A percentile compares a stretch with the other conserved stretches of the same genome.
These are phyloP conservation scores for Scopus umbretta DNA, from an alignment of 2,113 vertebrate genomes.

Conservation along the genomic window DNA sequence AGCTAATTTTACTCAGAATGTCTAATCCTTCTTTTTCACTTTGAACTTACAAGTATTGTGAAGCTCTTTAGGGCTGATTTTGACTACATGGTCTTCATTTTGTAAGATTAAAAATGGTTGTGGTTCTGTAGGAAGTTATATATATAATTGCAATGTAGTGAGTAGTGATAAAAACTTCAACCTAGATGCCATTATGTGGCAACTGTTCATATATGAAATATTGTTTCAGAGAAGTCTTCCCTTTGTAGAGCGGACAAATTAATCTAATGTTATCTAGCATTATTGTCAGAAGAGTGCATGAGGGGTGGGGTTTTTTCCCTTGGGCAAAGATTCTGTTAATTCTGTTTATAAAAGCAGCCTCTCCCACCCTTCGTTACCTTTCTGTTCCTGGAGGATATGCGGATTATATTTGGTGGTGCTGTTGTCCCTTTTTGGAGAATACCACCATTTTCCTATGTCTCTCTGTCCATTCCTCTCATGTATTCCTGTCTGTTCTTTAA, in stretches of 20 bases:
- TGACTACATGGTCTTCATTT: neutral
- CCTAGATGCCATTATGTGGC: neutral
- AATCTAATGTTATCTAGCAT: neutral
- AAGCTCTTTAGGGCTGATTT: neutral
- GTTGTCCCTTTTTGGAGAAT: neutral
- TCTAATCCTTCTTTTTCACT: neutral
- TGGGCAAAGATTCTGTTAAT: neutral
- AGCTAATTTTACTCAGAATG: neutral
- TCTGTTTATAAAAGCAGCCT: neutral
- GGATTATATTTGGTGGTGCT: neutral
- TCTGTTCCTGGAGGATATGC: neutral
- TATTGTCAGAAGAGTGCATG: neutral
- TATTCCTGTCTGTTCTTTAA: neutral
- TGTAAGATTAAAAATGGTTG: neutral
- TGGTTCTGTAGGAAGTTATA: neutral
- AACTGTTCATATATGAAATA: neutral
- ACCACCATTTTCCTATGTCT: neutral
- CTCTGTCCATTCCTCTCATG: neutral
- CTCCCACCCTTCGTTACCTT: neutral
- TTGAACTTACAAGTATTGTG: neutral
- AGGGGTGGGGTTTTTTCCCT: rapidly evolving
- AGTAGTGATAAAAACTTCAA: neutral
- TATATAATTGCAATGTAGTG: neutral
- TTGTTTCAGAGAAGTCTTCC: neutral
- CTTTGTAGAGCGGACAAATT: neutral